Evolutionary conservation across 2,113 vertebrate genomes (phyloP).

Genomic region (Chionis minor): DNA sequence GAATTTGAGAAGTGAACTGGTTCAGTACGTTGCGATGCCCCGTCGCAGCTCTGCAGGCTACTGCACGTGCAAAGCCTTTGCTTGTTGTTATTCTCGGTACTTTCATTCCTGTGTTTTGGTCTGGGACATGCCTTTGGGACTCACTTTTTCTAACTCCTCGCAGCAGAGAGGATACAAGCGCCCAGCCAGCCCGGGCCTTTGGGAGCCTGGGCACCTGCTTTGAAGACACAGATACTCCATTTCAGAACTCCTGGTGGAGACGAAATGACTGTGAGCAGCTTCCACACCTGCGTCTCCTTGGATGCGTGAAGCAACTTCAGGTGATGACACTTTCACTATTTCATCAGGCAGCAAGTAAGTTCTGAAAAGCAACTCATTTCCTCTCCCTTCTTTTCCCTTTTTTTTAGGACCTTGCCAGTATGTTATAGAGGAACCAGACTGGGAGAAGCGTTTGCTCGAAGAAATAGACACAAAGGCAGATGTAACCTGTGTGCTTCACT

Average conservation of each 20-base stretch:
- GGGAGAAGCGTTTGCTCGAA: not conserved
- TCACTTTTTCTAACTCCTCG: not conserved
- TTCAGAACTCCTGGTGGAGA: fast-evolving
- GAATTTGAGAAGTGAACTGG: not conserved
- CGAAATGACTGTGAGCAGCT: fast-evolving
- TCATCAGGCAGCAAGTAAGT: not conserved
- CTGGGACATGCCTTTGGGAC: not conserved
- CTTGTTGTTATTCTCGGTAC: not conserved
- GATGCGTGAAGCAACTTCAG: not conserved
- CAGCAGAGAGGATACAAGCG: not conserved
- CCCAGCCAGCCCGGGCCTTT: fast-evolving
- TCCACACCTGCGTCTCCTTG: not conserved
- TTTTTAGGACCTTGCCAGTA: not conserved
- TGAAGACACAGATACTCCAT: fast-evolving
- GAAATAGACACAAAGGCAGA: not conserved
- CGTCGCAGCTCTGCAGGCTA: not conserved
- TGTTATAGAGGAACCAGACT: not conserved
- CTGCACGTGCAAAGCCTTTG: not conserved
- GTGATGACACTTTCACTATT: not conserved
- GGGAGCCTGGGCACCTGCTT: not conserved
- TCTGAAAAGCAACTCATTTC: not conserved
- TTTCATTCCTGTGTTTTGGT: not conserved
- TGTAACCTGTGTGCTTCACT: not conserved
- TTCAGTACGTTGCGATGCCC: not conserved
- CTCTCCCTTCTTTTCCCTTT: not conserved